phyloP scores from a whole-genome alignment of 2,888 invertebrate genomes.

The Bimastos eiseni region DNA sequence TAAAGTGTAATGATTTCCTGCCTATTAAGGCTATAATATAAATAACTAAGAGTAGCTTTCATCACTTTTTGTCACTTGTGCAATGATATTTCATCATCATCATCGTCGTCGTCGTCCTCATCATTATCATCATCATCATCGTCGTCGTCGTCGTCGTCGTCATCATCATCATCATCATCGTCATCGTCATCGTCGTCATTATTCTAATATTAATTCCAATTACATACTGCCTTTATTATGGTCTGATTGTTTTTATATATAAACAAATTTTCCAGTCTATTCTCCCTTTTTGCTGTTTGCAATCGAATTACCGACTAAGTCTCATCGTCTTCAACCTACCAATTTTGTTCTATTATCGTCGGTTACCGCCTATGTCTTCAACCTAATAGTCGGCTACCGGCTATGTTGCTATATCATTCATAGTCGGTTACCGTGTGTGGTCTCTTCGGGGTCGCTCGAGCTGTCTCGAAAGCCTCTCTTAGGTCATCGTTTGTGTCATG shows the following conservation, averaged over 20 bases:
- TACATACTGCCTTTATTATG: not conserved
- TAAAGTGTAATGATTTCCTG: not conserved
- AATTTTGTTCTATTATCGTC: too few relatives aligned
- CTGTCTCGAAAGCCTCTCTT: constrained; percentile 63
- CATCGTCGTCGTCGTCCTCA: not conserved
- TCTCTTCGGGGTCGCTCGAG: constrained; percentile 48
- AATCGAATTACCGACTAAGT: not conserved
- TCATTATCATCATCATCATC: not conserved
- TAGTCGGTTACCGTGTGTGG: constrained; percentile 31
- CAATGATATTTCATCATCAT: not conserved
- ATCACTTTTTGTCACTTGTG: not conserved
- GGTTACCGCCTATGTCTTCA: not conserved
- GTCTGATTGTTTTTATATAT: not conserved
- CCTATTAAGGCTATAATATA: not conserved
- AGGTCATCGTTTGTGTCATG: constrained; percentile 69
- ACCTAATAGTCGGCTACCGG: too few relatives aligned
- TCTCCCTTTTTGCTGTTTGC: not conserved
- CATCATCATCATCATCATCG: not conserved
- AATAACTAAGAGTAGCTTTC: not conserved
- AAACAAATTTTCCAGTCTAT: not conserved
- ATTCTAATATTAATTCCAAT: not conserved
- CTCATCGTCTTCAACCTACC: too few relatives aligned
- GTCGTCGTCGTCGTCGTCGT: not conserved
- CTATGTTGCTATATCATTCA: not conserved
- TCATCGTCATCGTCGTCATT: not conserved